Base-by-base conservation (phyloP, 30 jellyfish, hydroid and myxozoan species). In the Turritopsis dohrnii region DNA sequence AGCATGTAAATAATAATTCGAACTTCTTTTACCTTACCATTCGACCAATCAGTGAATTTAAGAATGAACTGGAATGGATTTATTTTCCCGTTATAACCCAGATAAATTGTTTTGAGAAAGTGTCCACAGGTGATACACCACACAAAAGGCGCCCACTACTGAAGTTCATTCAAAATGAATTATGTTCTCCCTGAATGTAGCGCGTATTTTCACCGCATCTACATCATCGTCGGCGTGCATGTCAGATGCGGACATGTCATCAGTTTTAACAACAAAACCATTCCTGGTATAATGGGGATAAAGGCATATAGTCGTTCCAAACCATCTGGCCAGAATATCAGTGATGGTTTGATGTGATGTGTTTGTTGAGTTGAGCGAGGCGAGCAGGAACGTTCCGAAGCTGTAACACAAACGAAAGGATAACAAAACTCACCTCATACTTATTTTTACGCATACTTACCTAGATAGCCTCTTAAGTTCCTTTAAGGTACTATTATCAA, bases 231-330 rank as follows among this genome's bases (percentile, higher is more conserved):
- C 72, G 7, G 74, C 17, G 7, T 77, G 71, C 41, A 0, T 30
- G 71, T 77, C 1, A 77, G 60, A 18, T 7, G 21, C 72, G n/a
- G 28, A 77, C 28, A 7, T 29, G 28, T 66, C n/a, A 18, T 60
- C 71, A 72, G 71, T 77, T 30, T 77, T 77, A 7, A 77, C 28
- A 0, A 77, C 72, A 29, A 24, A 77, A 30, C 85, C 85, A 77
- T 26, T 20, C 18, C 85, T 66, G n/a, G 71, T 77, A 28, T 77
- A 66, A 77, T 77, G 85, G 72, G 85, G 85, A 30, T 77, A 77
- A 77, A 29, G 30, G 8, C 28, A 21, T 0, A 77, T 30, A 77
- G 22, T 60, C 52, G 24, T 77, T 26, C 71, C 66, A 17, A 77
- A 52, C 29, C 71, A 21, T 18, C 53, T 77, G 71, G 52, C 73